These are phyloP conservation scores for Atherinosoma microstoma DNA, from an alignment of 2,797 vertebrate genomes.

Conservation along the genomic window DNA sequence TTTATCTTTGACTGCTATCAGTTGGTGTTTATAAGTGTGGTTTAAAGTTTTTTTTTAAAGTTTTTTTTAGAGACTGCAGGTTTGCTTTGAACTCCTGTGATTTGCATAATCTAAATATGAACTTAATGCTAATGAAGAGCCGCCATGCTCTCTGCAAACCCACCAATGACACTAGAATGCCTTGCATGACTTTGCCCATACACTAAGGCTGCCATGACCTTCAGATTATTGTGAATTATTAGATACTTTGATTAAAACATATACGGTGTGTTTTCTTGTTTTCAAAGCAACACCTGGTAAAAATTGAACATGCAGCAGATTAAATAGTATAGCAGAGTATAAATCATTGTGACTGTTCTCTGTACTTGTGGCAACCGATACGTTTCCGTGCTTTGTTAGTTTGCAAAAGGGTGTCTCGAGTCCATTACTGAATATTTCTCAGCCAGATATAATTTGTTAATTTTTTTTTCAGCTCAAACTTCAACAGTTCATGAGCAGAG, in stretches of 20 bases:
- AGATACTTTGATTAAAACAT: no score
- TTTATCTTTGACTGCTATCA: not conserved
- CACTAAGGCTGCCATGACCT: not conserved
- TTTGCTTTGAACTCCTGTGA: not conserved
- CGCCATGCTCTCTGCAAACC: not conserved
- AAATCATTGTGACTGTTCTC: no score
- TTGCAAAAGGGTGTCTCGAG: not conserved
- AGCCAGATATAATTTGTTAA: not conserved
- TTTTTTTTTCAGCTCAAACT: not conserved
- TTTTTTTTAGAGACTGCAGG: no score
- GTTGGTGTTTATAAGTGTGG: no score
- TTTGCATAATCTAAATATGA: not conserved
- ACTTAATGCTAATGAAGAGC: not conserved
- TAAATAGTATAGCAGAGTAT: not conserved
- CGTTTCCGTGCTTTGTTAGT: not conserved
- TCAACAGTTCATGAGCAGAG: not conserved
- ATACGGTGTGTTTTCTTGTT: not conserved
- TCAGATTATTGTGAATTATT: not conserved
- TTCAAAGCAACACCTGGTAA: not conserved
- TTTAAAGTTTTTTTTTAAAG: no score
- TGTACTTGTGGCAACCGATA: no score
- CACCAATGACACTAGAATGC: not conserved
- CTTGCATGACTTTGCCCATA: not conserved
- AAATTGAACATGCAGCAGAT: not conserved
- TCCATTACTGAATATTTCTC: not conserved